Evolutionary conservation across 1,140 invertebrate species (phyloP).

Genomic region (Cecropterus lyciades): DNA sequence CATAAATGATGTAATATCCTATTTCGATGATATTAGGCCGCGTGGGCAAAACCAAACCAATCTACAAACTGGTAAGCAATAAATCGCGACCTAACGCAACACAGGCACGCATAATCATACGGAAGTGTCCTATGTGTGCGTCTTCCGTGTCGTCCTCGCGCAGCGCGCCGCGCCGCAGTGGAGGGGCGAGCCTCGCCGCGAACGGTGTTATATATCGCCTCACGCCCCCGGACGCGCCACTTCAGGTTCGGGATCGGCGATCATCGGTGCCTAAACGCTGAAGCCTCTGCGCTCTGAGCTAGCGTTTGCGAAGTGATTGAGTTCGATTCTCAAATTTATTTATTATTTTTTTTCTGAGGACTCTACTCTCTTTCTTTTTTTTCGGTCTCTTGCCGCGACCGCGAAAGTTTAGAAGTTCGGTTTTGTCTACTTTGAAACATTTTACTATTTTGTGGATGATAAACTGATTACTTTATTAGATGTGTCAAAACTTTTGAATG

Average conservation of each 20-base stretch:
- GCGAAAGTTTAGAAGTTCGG: neutral
- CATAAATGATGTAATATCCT: neutral
- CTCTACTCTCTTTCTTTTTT: neutral
- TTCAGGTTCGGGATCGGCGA: neutral
- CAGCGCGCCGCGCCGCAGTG: constrained; percentile 11
- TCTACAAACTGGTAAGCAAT: no score
- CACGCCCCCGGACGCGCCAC: neutral
- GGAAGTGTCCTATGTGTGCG: constrained; percentile 11
- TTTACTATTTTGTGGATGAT: neutral
- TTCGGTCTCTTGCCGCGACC: neutral
- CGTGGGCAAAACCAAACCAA: no score
- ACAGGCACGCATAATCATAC: neutral
- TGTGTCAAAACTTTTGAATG: constrained; percentile 4
- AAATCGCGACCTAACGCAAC: constrained; percentile 10
- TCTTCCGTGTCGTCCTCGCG: constrained; percentile 5
- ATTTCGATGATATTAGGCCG: neutral
- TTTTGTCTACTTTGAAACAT: constrained; percentile 1
- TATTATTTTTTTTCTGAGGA: neutral
- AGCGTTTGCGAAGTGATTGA: neutral
- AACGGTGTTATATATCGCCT: neutral
- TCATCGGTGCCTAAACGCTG: neutral
- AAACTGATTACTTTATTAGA: neutral
- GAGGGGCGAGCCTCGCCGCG: neutral
- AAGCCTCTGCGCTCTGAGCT: constrained; percentile 1
- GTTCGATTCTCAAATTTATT: neutral